Conservation (phyloP, 2,888 invertebrate genomes). For the Steinernema hermaphroditum region DNA sequence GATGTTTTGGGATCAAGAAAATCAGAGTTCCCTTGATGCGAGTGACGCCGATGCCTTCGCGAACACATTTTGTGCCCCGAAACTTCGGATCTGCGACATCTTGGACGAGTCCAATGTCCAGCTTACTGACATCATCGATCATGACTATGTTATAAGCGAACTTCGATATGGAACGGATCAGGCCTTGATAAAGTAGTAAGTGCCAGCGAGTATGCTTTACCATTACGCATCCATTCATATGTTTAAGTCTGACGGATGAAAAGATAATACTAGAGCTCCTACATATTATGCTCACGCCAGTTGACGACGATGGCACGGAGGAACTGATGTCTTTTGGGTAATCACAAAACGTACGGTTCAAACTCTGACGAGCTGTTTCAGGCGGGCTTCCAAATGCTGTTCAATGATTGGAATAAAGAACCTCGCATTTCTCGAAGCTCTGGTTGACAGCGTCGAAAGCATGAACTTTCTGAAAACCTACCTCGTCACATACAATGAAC, state of each 20-base stretch:
- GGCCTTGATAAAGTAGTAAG: background rate
- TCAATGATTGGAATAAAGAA: background rate
- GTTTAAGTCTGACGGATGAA: background rate
- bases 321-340: too few species aligned
- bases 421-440: background rate
- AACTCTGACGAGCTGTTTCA: background rate
- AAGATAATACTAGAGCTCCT: background rate
- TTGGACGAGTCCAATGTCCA: background rate
- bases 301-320: background rate
- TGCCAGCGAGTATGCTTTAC: background rate
- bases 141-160: background rate
- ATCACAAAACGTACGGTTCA: background rate
- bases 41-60: background rate
- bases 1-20: conserved; percentile 22
- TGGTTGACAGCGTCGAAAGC: background rate
- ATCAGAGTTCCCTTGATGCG: background rate
- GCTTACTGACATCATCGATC: background rate
- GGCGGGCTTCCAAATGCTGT: background rate
- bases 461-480: background rate
- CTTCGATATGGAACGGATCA: background rate
- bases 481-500: background rate
- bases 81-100: background rate
- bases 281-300: background rate
- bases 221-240: background rate
- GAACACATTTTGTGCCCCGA: too few species aligned